These are phyloP conservation scores for Lepidurus couesii DNA, from an alignment of 1,140 invertebrate genomes.

Conservation along the genomic window DNA sequence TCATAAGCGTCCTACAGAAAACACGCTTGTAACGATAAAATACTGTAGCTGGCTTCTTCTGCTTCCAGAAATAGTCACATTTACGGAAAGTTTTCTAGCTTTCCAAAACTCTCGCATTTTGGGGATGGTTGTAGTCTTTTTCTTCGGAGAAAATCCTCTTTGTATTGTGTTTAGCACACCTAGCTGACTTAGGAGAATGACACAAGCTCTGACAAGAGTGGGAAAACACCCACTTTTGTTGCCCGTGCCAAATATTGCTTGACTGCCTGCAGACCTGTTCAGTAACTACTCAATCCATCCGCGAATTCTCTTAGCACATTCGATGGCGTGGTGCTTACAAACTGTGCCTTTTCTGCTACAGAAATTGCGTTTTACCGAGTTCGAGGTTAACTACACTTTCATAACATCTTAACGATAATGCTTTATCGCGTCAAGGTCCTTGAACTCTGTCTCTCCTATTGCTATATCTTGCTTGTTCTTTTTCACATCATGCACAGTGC, in stretches of 20 bases:
- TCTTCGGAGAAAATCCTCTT: not conserved
- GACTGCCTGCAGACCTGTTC: not conserved
- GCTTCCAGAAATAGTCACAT: too few species aligned
- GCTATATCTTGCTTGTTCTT: not conserved
- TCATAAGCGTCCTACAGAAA: not conserved
- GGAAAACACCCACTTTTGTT: not conserved
- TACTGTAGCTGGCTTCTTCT: too few species aligned
- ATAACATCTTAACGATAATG: not conserved
- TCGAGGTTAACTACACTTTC: not conserved
- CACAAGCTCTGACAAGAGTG: not conserved
- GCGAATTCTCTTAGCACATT: not conserved
- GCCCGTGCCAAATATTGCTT: not conserved
- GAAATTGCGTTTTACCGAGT: not conserved
- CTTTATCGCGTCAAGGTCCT: not conserved
- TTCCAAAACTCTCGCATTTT: not conserved
- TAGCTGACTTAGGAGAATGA: not conserved
- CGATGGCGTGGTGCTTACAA: too few species aligned
- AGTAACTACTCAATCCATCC: not conserved
- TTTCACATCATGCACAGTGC: not conserved
- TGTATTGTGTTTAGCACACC: not conserved
- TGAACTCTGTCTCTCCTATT: not conserved
- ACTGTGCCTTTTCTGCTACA: not conserved
- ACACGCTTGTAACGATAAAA: not conserved
- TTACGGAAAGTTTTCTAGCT: not conserved
- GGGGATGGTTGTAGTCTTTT: not conserved